Evolutionary conservation across 2,797 vertebrate genomes (phyloP).

Genomic region (Sylvia borin): DNA sequence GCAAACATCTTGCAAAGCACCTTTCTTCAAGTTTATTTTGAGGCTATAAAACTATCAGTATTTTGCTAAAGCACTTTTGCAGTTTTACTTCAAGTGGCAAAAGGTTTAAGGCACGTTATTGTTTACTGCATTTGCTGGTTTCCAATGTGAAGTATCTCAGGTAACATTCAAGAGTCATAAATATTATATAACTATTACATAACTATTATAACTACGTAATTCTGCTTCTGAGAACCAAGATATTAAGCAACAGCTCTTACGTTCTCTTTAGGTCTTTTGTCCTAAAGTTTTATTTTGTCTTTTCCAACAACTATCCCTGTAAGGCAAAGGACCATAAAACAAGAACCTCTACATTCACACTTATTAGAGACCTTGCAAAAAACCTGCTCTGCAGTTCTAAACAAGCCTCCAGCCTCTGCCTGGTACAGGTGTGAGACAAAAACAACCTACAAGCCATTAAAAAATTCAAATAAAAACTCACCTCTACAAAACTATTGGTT

Average conservation of each 20-base stretch:
- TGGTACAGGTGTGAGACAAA: neutral
- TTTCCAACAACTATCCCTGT: neutral
- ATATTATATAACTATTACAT: neutral
- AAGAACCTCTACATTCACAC: neutral
- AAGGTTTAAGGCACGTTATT: neutral
- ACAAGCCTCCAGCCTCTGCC: neutral
- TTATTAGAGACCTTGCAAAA: neutral
- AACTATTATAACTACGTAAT: neutral
- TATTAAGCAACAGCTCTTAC: neutral
- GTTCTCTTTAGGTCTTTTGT: neutral
- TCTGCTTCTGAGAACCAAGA: neutral
- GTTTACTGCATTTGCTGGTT: neutral
- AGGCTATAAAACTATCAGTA: neutral
- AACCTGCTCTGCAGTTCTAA: neutral
- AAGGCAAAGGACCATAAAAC: neutral
- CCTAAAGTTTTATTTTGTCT: neutral
- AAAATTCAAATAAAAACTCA: constrained; percentile 76
- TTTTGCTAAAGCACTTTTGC: neutral
- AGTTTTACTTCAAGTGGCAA: neutral
- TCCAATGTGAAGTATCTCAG: neutral
- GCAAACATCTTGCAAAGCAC: neutral
- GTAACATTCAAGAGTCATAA: neutral
- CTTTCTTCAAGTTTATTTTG: neutral
- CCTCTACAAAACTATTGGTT: constrained; percentile 99
- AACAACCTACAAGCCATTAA: neutral